These are phyloP conservation scores for Morpho achilles DNA, from an alignment of 2,888 invertebrate species.

Conservation along the genomic window DNA sequence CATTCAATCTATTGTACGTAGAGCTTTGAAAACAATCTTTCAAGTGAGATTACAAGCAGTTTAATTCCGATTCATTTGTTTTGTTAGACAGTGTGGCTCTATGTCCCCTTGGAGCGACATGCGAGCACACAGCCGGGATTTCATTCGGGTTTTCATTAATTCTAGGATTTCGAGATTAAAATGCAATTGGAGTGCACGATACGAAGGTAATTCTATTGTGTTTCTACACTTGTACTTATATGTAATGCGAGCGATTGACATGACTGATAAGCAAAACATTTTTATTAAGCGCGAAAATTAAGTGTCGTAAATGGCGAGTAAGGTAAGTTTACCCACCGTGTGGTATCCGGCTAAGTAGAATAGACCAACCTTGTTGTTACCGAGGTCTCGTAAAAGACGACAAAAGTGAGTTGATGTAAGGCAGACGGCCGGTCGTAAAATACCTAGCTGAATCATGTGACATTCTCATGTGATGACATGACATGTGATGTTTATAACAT, in stretches of 20 bases:
- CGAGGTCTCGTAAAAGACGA: no score
- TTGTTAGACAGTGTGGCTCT: constrained; percentile 20
- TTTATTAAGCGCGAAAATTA: no score
- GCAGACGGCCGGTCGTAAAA: no score
- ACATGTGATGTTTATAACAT: no score
- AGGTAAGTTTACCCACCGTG: no score
- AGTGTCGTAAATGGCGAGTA: no score
- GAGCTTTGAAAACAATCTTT: constrained; percentile 12
- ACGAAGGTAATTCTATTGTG: not conserved
- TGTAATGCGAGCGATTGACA: not conserved
- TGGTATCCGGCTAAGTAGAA: no score
- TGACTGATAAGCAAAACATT: no score
- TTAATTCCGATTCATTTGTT: constrained; percentile 34
- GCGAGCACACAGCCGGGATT: constrained; percentile 13
- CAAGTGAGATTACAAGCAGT: constrained; percentile 23
- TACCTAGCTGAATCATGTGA: no score
- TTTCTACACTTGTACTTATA: not conserved
- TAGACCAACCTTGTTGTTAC: no score
- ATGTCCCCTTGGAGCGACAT: constrained; percentile 14
- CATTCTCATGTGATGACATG: no score
- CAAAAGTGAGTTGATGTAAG: no score
- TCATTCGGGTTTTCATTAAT: constrained; percentile 37
- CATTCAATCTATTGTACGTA: constrained; percentile 1
- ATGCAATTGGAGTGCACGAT: constrained; percentile 8
- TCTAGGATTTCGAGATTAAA: constrained; percentile 24